Conservation (phyloP, 1,140 invertebrate genomes). For the Drosophila paulistorum region DNA sequence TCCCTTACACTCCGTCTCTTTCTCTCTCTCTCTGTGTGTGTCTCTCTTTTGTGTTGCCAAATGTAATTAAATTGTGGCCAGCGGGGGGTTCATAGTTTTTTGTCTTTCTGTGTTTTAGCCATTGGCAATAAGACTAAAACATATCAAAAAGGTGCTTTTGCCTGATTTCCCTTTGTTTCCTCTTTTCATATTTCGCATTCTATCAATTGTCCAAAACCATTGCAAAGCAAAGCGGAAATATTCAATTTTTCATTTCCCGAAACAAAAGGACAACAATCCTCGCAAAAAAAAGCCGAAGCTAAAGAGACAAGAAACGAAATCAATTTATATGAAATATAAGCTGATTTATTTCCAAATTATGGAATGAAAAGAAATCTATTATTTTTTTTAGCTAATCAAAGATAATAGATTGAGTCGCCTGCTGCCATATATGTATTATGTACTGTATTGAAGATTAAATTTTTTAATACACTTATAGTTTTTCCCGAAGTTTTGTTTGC, state of each 20-base stretch:
- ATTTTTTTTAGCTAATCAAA: not conserved
- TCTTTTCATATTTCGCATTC: not conserved
- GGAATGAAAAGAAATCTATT: not conserved
- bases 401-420: no score
- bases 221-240: constrained; percentile 52
- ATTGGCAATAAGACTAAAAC: constrained; percentile 3
- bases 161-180: constrained; percentile 13
- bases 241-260: constrained; percentile 49
- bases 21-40: no score
- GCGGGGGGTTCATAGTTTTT: constrained; percentile 9
- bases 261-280: constrained; percentile 14
- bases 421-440: no score
- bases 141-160: constrained; percentile 7
- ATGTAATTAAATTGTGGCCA: constrained; percentile 80
- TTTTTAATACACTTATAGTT: no score
- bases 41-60: constrained; percentile 55
- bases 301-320: not conserved
- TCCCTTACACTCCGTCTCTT: no score
- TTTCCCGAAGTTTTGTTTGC: no score
- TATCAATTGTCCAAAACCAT: not conserved
- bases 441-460: no score
- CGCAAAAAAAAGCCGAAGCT: not conserved
- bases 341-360: not conserved
- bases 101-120: constrained; percentile 25
- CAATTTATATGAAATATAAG: constrained; percentile 1